Evolutionary conservation across 2,888 invertebrate genomes (phyloP).

Genomic region (Acronicta alni): DNA sequence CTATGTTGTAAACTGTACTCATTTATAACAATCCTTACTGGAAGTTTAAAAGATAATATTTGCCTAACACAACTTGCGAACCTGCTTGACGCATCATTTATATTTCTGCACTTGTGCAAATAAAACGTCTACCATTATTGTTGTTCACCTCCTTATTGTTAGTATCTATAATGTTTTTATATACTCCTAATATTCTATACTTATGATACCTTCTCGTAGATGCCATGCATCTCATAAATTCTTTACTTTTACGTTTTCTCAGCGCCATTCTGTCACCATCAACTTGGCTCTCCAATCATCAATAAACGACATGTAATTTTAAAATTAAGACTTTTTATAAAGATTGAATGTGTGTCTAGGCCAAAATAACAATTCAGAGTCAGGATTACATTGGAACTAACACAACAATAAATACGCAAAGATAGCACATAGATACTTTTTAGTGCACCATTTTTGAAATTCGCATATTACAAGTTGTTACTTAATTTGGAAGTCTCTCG

Average conservation of each 20-base stretch:
- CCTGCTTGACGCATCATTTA: conserved; percentile 17
- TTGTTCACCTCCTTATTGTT: conserved; percentile 10
- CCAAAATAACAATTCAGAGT: no score
- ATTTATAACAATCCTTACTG: conserved; percentile 7
- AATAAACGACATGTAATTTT: conserved; percentile 1
- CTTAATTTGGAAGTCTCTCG: no score
- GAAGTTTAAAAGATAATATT: conserved; percentile 17
- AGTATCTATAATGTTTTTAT: conserved; percentile 10
- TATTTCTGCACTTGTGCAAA: conserved; percentile 44
- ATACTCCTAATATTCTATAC: conserved; percentile 7
- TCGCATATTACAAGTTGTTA: no score
- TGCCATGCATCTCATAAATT: conserved; percentile 9
- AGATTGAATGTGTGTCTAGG: no score
- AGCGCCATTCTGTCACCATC: no score
- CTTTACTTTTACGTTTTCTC: not conserved
- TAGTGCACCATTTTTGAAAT: no score
- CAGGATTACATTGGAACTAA: no score
- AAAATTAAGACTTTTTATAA: no score
- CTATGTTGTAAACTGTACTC: not conserved
- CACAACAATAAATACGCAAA: no score
- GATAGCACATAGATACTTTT: no score
- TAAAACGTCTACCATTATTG: conserved; percentile 32
- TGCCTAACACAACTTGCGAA: conserved; percentile 17
- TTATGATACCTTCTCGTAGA: no score
- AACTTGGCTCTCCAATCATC: not conserved